Base-by-base conservation (phyloP, 2,888 invertebrate genomes). In the Lochmaea capreae region DNA sequence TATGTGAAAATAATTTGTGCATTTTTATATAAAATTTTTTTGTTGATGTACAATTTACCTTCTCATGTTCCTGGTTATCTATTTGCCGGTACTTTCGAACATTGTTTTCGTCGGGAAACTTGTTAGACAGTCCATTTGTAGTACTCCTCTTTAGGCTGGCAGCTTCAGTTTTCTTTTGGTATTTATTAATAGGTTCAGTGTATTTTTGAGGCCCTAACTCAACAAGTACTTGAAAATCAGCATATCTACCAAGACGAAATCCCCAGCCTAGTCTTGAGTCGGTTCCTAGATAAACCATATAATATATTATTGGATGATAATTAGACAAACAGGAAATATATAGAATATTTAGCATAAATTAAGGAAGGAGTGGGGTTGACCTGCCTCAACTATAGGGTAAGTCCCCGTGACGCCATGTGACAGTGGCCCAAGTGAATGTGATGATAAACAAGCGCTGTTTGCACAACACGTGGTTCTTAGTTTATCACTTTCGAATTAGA, bases 251-350 rank as follows among this genome's bases (percentile, higher is more conserved):
- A 59, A 95, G 89, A 1, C 94, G 91, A 83, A 94, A 95, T 0
- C 95, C 95, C 81, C 95, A 91, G 0, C 95, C 95, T 11, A 95
- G 83, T 33, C 94, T 89, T 0, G 94, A 94, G 83, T 95, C 95
- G 6, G 94, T 94, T 52, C 95, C 95, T 95, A 86, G 42, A 49
- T 16, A 46, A 65, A 52, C 33, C 33, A 33, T 8, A 33, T 33
- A 49, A 58, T 33, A 39, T 57, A 68, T 57, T 22, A 39, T 12
- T 6, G 1, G n/a, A 49, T 33, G 33, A 33, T 33, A 33, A 33
- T 33, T 6, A 33, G 33, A 33, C 8, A 33, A 33, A 33, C 33
- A 8, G 33, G 6, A 8, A 33, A 33, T 6, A 33, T 33, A 8
- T 33, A 6, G 33, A 33, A 33, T 33, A 33, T 33, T 5, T 26